Evolutionary conservation across 2,113 vertebrate genomes (phyloP).

Genomic region (Xenopus borealis): DNA sequence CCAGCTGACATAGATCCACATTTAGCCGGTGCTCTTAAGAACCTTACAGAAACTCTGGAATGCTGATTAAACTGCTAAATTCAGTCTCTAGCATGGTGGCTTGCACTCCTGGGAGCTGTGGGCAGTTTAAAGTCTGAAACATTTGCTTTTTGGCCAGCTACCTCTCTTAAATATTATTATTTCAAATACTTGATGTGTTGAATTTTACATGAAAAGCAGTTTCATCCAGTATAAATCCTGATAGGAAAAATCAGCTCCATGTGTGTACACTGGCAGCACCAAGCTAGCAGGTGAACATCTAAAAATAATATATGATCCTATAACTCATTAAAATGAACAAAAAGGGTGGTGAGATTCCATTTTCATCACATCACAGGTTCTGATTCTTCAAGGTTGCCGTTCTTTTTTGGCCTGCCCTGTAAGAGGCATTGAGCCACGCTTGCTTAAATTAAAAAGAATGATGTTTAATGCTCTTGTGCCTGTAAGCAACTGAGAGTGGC

Average conservation of each 20-base stretch:
- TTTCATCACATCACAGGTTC: constrained; percentile 45
- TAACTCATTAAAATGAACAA: constrained; percentile 47
- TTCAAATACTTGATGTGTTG: constrained; percentile 47
- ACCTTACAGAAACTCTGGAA: constrained; percentile 32
- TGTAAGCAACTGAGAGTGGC: not conserved
- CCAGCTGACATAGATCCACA: constrained; percentile 41
- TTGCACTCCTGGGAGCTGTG: constrained; percentile 33
- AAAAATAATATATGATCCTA: constrained; percentile 46
- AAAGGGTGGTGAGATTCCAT: constrained; percentile 45
- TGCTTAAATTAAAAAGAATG: constrained; percentile 3
- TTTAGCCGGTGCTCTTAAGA: constrained; percentile 35
- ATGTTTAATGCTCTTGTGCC: constrained; percentile 1
- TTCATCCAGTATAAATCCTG: constrained; percentile 45
- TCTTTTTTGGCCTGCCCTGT: constrained; percentile 18
- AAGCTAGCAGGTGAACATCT: constrained; percentile 45
- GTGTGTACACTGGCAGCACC: constrained; percentile 44
- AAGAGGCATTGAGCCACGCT: constrained; percentile 15
- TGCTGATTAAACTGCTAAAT: constrained; percentile 41
- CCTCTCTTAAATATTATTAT: constrained; percentile 45
- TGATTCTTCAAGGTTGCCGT: constrained; percentile 46
- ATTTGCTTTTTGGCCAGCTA: constrained; percentile 45
- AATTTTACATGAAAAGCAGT: constrained; percentile 47
- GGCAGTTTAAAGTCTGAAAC: constrained; percentile 41
- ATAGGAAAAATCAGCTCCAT: constrained; percentile 47
- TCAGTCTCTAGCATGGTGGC: constrained; percentile 44